A percentile compares a stretch with the other conserved stretches of the same genome.
Evolutionary conservation across 2,888 invertebrate genomes (phyloP).

Genomic region (Drosophila differens): DNA sequence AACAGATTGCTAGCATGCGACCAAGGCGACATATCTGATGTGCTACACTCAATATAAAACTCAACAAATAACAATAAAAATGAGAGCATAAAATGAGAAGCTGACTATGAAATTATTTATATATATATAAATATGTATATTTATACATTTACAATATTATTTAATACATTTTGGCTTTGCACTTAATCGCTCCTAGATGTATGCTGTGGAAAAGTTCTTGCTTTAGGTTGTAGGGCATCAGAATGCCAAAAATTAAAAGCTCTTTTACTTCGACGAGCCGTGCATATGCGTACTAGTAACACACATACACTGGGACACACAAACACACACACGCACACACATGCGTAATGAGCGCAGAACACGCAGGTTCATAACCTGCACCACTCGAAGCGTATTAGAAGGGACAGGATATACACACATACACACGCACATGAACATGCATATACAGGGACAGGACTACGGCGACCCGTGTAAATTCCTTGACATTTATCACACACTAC

Average conservation of each 20-base stretch:
- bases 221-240: constrained; percentile 60
- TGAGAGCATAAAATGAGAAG: too few species aligned
- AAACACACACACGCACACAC: constrained; percentile 50
- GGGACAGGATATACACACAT: constrained; percentile 58
- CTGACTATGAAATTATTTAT: not conserved
- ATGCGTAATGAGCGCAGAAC: constrained; percentile 66
- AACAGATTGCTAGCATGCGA: constrained; percentile 45
- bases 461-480: constrained; percentile 78
- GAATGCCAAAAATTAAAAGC: constrained; percentile 81
- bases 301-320: constrained; percentile 43
- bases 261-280: constrained; percentile 63
- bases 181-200: constrained; percentile 25
- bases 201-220: constrained; percentile 32
- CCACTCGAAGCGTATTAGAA: constrained; percentile 79
- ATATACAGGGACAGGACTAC: constrained; percentile 45
- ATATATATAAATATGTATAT: not conserved
- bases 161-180: not conserved
- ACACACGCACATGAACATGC: constrained; percentile 9
- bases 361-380: constrained; percentile 83
- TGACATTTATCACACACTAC: constrained; percentile 76
- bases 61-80: not conserved
- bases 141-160: not conserved
- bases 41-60: constrained; percentile 28
- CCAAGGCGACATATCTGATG: constrained; percentile 31
- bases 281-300: constrained; percentile 71